Evolutionary conservation across 2,888 invertebrate species (phyloP).

Genomic region (Keiferia lycopersicella): DNA sequence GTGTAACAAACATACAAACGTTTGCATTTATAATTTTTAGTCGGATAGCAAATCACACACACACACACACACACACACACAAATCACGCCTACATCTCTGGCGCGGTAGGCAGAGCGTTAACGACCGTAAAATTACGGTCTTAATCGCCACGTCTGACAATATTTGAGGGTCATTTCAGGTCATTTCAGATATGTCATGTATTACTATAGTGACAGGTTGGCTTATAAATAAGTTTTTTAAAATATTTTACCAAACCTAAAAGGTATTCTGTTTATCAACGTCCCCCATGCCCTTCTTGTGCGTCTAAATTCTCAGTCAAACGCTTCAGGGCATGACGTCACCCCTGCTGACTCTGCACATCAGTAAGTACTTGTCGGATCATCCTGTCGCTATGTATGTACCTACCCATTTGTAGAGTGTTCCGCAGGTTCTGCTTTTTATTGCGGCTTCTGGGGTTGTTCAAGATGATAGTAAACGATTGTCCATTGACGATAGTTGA

Average conservation of each 20-base stretch:
- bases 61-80: no score
- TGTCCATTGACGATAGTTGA: background rate
- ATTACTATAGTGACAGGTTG: no score
- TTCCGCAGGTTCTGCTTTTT: slow-evolving; percentile 7
- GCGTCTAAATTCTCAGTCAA: slow-evolving; percentile 38
- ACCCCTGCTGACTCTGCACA: slow-evolving; percentile 38
- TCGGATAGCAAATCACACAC: no score
- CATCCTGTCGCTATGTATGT: slow-evolving; percentile 8
- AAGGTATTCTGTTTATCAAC: slow-evolving; percentile 14
- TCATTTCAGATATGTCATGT: no score
- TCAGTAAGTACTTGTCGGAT: slow-evolving; percentile 11
- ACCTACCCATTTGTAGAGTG: background rate
- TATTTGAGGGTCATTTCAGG: no score
- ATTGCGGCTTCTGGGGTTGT: background rate
- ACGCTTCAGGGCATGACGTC: slow-evolving; percentile 28
- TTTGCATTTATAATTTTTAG: no score
- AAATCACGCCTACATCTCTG: no score
- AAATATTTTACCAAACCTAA: background rate
- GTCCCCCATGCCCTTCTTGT: slow-evolving; percentile 28
- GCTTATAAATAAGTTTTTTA: no score
- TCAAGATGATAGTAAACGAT: background rate
- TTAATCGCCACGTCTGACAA: no score
- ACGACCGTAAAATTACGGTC: no score
- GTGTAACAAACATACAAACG: no score
- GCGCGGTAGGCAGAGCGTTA: no score